Percentiles rank a stretch among this genome's conserved stretches.
Conservation (phyloP, 2,888 invertebrate genomes). For the Embidobia sp. region DNA sequence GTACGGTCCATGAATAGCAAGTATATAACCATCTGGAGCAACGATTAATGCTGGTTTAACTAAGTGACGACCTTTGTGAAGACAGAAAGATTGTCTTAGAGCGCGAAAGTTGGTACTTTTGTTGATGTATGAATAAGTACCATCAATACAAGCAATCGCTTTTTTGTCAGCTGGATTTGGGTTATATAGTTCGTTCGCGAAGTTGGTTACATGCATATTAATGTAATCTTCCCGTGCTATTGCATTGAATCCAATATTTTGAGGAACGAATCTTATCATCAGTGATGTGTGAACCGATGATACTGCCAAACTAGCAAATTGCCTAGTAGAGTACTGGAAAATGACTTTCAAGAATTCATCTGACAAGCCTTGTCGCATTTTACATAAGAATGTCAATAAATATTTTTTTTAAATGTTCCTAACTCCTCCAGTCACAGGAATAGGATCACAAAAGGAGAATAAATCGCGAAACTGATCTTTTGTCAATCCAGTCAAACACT, state of each 20-base stretch:
- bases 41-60: constrained; percentile 44
- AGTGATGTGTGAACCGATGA: constrained; percentile 18
- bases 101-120: constrained; percentile 29
- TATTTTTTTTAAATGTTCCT: constrained; percentile 26
- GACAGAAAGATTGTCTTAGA: constrained; percentile 24
- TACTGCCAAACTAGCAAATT: constrained; percentile 20
- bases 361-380: constrained; percentile 30
- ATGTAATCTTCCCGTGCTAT: constrained; percentile 30
- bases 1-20: constrained; percentile 33
- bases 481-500: constrained; percentile 5
- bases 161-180: constrained; percentile 10
- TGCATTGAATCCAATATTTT: constrained; percentile 34
- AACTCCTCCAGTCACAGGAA: constrained; percentile 7
- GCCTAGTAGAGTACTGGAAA: constrained; percentile 24
- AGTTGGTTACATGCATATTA: constrained; percentile 27
- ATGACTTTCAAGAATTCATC: constrained; percentile 43
- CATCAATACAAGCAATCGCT: constrained; percentile 26
- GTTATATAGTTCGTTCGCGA: constrained; percentile 35
- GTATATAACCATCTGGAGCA: constrained; percentile 41
- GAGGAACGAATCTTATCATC: constrained; percentile 27
- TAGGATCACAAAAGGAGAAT: constrained; percentile 12
- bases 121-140: constrained; percentile 31
- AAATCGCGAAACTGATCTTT: constrained; percentile 26
- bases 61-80: constrained; percentile 30
- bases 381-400: constrained; percentile 19